phyloP scores from a whole-genome alignment of 2,113 vertebrate genomes.

The Podiceps cristatus region DNA sequence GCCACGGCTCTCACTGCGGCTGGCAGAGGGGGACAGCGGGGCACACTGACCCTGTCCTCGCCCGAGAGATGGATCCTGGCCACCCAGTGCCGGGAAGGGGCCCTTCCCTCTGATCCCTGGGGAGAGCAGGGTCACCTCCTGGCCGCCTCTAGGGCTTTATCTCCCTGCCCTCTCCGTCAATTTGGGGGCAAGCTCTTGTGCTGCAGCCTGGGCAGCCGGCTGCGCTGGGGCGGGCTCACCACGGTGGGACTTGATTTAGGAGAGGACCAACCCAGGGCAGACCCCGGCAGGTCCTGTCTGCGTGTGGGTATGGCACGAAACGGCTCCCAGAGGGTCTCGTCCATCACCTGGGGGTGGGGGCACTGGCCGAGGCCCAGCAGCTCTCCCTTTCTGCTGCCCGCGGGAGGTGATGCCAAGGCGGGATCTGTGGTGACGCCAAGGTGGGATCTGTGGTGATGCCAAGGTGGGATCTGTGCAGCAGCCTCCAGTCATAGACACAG shows the following conservation, averaged over 20 bases:
- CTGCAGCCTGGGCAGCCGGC: neutral
- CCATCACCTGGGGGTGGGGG: neutral
- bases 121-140: neutral
- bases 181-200: neutral
- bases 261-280: neutral
- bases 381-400: neutral
- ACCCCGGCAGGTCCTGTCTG: rapidly evolving
- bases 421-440: neutral
- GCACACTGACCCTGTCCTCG: neutral
- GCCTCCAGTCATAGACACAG: neutral
- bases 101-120: neutral
- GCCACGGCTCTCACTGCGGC: rapidly evolving
- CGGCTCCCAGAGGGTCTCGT: neutral
- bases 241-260: neutral
- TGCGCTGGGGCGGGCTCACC: neutral
- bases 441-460: neutral
- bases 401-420: neutral
- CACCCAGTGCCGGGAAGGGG: neutral
- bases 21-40: neutral
- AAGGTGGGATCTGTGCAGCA: neutral
- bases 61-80: neutral
- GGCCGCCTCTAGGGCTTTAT: neutral
- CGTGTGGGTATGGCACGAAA: rapidly evolving
- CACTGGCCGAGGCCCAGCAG: neutral
- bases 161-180: neutral